Evolutionary conservation across 2,888 invertebrate species (phyloP).

Genomic region (Tiliacea citrago): DNA sequence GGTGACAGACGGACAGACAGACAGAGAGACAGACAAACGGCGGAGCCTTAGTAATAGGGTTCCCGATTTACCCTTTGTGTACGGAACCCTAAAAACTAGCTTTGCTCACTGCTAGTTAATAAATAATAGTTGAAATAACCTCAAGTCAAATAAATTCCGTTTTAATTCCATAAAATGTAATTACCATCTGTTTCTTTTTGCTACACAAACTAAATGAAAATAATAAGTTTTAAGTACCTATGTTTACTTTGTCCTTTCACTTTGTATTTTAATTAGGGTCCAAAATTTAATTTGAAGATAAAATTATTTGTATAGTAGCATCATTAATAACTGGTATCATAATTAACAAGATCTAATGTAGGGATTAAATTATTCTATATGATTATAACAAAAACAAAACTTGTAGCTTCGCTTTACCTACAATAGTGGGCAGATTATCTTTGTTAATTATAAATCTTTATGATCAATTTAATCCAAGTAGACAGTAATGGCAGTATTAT

Average conservation of each 20-base stretch:
- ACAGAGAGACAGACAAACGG: no score
- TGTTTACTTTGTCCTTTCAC: slow-evolving; percentile 38
- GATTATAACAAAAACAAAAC: not conserved
- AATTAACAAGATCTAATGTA: slow-evolving; percentile 15
- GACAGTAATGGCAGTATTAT: no score
- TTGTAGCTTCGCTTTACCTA: not conserved
- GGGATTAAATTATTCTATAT: not conserved
- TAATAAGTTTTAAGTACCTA: slow-evolving; percentile 43
- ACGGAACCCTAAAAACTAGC: no score
- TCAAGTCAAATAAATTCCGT: slow-evolving; percentile 8
- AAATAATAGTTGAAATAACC: not conserved
- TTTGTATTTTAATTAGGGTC: slow-evolving; percentile 48
- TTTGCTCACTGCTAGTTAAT: not conserved
- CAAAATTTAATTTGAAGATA: slow-evolving; percentile 36
- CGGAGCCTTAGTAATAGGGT: no score
- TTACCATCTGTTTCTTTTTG: slow-evolving; percentile 24
- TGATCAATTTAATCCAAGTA: slow-evolving; percentile 8
- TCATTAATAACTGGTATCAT: slow-evolving; percentile 11
- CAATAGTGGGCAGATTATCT: slow-evolving; percentile 3
- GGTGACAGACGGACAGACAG: no score
- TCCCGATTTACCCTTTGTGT: no score
- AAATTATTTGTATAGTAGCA: slow-evolving; percentile 26
- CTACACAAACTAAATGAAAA: slow-evolving; percentile 31
- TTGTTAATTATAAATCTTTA: not conserved
- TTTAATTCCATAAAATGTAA: slow-evolving; percentile 31